A percentile compares a stretch with the other conserved stretches of the same genome.
These are phyloP conservation scores for Actinia tenebrosa DNA, from an alignment of 64 coral and sea anemone genomes.

Conservation along the genomic window DNA sequence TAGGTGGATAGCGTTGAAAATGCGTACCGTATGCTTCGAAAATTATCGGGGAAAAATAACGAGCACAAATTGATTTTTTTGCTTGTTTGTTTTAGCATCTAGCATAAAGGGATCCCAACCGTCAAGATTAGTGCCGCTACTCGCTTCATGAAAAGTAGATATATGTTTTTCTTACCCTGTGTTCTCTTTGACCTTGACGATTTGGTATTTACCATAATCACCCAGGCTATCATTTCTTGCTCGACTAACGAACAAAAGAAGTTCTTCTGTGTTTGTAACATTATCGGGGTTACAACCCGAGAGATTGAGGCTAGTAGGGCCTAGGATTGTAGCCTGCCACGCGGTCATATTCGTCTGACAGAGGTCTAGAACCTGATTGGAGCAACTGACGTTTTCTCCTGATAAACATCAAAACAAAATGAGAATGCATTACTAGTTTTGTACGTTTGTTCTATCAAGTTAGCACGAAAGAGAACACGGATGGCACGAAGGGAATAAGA, in stretches of 20 bases:
- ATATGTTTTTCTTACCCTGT: constrained; percentile 9
- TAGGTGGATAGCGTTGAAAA: too few relatives aligned
- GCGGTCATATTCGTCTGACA: constrained; percentile 3
- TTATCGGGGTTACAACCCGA: constrained; percentile 10
- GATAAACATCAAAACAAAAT: not conserved
- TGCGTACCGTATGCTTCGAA: too few relatives aligned
- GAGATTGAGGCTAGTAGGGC: constrained; percentile 1
- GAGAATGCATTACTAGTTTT: not conserved
- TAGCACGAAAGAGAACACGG: too few relatives aligned
- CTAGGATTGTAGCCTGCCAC: constrained; percentile 6
- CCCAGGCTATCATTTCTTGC: not conserved
- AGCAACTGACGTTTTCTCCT: constrained; percentile 1
- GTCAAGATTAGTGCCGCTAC: too few relatives aligned
- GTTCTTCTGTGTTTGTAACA: constrained; percentile 7
- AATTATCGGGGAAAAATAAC: too few relatives aligned
- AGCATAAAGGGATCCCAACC: too few relatives aligned
- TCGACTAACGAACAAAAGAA: constrained; percentile 30
- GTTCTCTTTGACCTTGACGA: constrained; percentile 10
- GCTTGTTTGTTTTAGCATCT: too few relatives aligned
- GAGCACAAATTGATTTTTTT: too few relatives aligned
- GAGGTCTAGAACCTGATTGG: not conserved
- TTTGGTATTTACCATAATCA: constrained; percentile 42
- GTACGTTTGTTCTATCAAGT: too few relatives aligned
- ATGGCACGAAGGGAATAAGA: too few relatives aligned
- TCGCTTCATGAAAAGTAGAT: too few relatives aligned